These are phyloP conservation scores for Ceratoteleas bidentatus DNA, from an alignment of 1,140 invertebrate genomes.

Conservation along the genomic window DNA sequence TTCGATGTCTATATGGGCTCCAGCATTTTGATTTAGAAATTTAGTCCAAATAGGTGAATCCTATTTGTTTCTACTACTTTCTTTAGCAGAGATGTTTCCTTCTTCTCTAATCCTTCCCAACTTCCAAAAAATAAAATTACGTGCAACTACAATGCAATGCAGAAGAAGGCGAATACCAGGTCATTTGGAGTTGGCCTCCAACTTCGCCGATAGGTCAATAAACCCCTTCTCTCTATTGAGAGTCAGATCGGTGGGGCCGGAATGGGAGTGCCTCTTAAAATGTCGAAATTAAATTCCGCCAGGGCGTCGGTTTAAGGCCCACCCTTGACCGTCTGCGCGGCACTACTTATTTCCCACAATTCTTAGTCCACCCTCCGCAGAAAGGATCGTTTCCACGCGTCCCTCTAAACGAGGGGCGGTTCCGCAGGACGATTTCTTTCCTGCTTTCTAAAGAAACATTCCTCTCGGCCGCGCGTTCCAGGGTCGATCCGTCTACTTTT, in stretches of 20 bases:
- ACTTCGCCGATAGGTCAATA: conserved; percentile 70
- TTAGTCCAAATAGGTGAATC: too few relatives aligned
- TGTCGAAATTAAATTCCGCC: conserved; percentile 76
- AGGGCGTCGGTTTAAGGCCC: conserved; percentile 67
- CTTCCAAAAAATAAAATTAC: too few relatives aligned
- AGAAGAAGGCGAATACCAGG: too few relatives aligned
- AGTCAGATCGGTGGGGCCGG: conserved; percentile 40
- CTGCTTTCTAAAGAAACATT: conserved; percentile 60
- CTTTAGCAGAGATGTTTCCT: too few relatives aligned
- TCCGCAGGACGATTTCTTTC: conserved; percentile 62
- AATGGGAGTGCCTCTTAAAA: conserved; percentile 70
- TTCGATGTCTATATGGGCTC: too few relatives aligned
- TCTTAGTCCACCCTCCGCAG: conserved; percentile 65
- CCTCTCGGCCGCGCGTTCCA: conserved; percentile 48
- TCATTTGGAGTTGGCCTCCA: neutral
- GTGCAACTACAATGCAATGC: too few relatives aligned
- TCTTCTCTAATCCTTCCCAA: too few relatives aligned
- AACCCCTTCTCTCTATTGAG: conserved; percentile 70
- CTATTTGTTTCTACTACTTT: too few relatives aligned
- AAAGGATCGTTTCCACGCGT: conserved; percentile 55
- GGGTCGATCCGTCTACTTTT: conserved; percentile 43
- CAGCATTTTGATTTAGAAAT: too few relatives aligned
- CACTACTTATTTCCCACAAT: conserved; percentile 75
- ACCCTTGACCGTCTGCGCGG: conserved; percentile 64
- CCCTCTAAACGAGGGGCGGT: conserved; percentile 73